A percentile compares a stretch with the other conserved stretches of the same genome.
Evolutionary conservation across 1,140 invertebrate species (phyloP).

Genomic region (Notospermus geniculatus): DNA sequence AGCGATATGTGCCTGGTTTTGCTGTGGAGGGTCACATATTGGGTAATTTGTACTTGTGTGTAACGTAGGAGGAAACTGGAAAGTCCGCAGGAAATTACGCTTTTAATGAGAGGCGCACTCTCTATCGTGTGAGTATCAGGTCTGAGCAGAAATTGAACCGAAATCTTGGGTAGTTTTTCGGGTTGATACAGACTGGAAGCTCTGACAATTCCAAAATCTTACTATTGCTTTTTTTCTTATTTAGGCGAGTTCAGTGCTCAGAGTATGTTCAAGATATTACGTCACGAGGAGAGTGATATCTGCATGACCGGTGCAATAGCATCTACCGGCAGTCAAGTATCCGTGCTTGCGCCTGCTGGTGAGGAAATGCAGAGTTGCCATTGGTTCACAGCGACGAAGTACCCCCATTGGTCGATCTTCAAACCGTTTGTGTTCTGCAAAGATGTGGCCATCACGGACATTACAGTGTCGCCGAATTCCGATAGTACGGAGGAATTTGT

Average conservation of each 20-base stretch:
- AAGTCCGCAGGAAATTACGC: too few relatives aligned
- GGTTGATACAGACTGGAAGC: not conserved
- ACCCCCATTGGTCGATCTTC: slow-evolving; percentile 71
- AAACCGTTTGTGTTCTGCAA: slow-evolving; percentile 81
- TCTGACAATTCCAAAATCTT: not conserved
- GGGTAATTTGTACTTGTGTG: too few relatives aligned
- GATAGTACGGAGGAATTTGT: slow-evolving; percentile 44
- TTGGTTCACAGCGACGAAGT: slow-evolving; percentile 81
- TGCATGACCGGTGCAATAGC: slow-evolving; percentile 63
- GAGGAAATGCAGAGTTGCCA: slow-evolving; percentile 59
- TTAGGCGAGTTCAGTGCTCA: slow-evolving; percentile 61
- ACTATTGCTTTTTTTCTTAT: not conserved
- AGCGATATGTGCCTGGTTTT: too few relatives aligned
- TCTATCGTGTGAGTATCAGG: too few relatives aligned
- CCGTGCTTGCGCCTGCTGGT: slow-evolving; percentile 46
- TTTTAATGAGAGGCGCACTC: too few relatives aligned
- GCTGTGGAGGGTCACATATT: too few relatives aligned
- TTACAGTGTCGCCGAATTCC: slow-evolving; percentile 60
- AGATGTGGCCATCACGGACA: slow-evolving; percentile 56
- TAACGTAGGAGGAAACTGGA: too few relatives aligned
- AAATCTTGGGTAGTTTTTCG: too few relatives aligned
- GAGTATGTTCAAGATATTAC: slow-evolving; percentile 70
- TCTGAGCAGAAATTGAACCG: too few relatives aligned
- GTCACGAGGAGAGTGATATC: slow-evolving; percentile 66
- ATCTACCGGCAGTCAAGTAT: slow-evolving; percentile 66